These are phyloP conservation scores for Chlorops oryzae DNA, from an alignment of 1,140 invertebrate genomes.

Conservation along the genomic window DNA sequence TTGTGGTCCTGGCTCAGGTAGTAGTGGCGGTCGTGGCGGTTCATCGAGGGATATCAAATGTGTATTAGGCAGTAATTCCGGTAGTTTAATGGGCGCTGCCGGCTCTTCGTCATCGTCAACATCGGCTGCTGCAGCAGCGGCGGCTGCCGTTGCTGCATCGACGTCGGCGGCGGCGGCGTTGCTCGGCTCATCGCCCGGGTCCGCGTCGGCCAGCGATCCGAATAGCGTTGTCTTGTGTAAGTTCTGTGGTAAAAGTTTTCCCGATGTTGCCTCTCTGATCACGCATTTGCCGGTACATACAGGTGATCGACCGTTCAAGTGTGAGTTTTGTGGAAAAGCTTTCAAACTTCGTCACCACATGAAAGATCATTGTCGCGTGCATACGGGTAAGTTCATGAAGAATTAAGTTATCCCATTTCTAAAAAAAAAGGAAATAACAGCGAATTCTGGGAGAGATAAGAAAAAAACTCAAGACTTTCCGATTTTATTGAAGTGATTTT, in stretches of 20 bases:
- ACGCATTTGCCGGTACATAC: slow-evolving; percentile 81
- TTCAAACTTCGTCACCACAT: slow-evolving; percentile 86
- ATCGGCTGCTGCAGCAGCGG: slow-evolving; percentile 39
- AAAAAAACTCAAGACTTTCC: too few species aligned
- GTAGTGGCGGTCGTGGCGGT: slow-evolving; percentile 10
- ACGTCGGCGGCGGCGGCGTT: slow-evolving; percentile 21
- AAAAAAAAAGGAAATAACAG: too few species aligned
- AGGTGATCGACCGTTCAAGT: slow-evolving; percentile 81
- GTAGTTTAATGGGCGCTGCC: slow-evolving; percentile 16
- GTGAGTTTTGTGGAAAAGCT: slow-evolving; percentile 84
- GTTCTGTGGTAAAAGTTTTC: slow-evolving; percentile 84
- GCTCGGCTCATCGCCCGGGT: slow-evolving; percentile 41
- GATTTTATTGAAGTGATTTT: neutral
- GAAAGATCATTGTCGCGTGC: slow-evolving; percentile 87
- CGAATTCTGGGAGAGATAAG: too few species aligned
- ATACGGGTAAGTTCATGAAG: slow-evolving; percentile 61
- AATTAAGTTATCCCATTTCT: neutral
- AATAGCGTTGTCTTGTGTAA: slow-evolving; percentile 78
- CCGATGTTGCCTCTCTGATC: slow-evolving; percentile 78
- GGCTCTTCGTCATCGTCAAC: slow-evolving; percentile 37
- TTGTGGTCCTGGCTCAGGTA: neutral
- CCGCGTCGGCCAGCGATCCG: slow-evolving; percentile 51
- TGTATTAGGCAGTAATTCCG: neutral
- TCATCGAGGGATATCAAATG: too few species aligned
- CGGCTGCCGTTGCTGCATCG: slow-evolving; percentile 40